phyloP scores from a whole-genome alignment of 2,888 invertebrate species.

The Ormia ochracea region DNA sequence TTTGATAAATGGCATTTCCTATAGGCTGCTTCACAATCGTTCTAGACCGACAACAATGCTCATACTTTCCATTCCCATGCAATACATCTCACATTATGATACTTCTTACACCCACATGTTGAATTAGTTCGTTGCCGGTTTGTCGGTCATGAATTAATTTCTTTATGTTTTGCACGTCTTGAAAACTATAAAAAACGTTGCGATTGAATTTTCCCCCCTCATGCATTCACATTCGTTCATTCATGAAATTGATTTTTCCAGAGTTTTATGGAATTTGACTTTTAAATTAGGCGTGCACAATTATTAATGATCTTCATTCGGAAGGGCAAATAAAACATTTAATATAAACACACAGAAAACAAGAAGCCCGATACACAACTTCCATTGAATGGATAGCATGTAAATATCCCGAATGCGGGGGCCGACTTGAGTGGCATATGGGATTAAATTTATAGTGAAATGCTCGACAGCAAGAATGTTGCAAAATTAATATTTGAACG shows the following conservation, averaged over 20 bases:
- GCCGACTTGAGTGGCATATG: background rate
- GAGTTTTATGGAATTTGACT: constrained; percentile 35
- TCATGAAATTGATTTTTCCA: constrained; percentile 57
- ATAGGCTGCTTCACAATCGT: background rate
- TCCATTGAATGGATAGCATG: background rate
- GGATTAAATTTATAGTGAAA: background rate
- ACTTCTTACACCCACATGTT: constrained; percentile 44
- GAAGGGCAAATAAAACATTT: background rate
- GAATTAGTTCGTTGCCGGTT: constrained; percentile 15
- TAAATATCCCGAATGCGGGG: background rate
- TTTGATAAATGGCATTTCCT: too few species aligned
- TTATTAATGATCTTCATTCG: constrained; percentile 30
- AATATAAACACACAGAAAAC: background rate
- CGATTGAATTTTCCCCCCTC: constrained; percentile 1
- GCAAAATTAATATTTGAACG: background rate
- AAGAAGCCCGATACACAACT: too few species aligned
- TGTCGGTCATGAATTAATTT: constrained; percentile 46
- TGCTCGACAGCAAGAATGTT: background rate
- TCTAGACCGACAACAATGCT: background rate
- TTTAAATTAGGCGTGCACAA: constrained; percentile 26
- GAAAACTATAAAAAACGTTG: background rate
- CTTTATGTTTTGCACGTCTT: constrained; percentile 35
- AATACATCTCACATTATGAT: background rate
- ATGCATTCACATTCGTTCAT: constrained; percentile 39
- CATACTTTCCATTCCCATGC: background rate